Base-by-base conservation (phyloP, 2,797 vertebrate species). In the Hippopotamyrus pictus region DNA sequence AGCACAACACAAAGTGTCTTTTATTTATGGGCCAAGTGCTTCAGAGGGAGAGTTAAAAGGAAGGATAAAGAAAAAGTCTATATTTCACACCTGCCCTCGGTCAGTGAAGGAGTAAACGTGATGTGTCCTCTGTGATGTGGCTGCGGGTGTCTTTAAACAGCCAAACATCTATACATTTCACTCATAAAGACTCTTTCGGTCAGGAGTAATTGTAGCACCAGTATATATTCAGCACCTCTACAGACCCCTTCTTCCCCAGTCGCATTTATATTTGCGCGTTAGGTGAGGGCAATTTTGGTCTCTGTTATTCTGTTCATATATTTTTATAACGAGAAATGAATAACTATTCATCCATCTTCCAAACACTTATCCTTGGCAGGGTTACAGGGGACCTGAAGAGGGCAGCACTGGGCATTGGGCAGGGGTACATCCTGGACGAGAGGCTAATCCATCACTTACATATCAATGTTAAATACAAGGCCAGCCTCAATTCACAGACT, bases 11-110 rank as follows among this genome's bases (percentile, higher is more conserved):
- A 57, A 22, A 83, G 51, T 51, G 76, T 12, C n/a, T 22, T 89
- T 54, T 88, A 76, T 82, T 53, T 86, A 51, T 53, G 48, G 83
- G 22, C 83, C 83, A 51, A 86, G 83, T 29, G 46, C 65, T 88
- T 44, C 69, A 53, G 48, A 29, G 51, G 29, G 51, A 53, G 73
- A 79, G 69, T 41, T 82, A 57, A 51, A 79, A 76, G 5, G 65
- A 33, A 51, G 48, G 48, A 51, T 44, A 76, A 33, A 88, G 87
- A 50, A 29, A 87, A 88, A 69, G 11, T 44, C 87, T 51, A 69
- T 50, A 79, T 73, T 53, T 76, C 62, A 76, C 73, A 22, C 46
- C 62, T 51, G 29, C 25, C 73, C 69, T 79, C 73, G 25, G 33
- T 73, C 88, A n/a, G 33, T 59, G 22, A 44, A 65, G 14, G 44